phyloP scores from a whole-genome alignment of 1,140 invertebrate genomes.

The Arctopsyche grandis region DNA sequence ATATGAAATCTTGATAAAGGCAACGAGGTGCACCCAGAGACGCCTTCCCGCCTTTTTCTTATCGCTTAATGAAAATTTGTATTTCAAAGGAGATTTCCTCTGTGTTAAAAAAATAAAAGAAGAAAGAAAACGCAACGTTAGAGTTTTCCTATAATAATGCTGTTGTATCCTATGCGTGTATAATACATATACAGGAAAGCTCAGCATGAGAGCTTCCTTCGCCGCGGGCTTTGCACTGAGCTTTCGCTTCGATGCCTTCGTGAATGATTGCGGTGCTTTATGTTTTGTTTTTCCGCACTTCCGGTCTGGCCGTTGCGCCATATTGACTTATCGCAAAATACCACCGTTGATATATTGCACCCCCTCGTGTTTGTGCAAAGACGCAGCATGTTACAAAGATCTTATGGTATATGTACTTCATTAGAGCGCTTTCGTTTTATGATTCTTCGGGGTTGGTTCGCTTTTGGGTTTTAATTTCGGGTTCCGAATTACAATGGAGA shows the following conservation, averaged over 20 bases:
- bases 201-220: constrained; percentile 20
- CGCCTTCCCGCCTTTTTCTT: neutral
- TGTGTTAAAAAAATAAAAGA: neutral
- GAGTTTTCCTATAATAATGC: too few relatives aligned
- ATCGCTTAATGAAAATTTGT: constrained; percentile 30
- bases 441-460: too few relatives aligned
- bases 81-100: neutral
- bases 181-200: neutral
- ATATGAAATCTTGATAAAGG: constrained; percentile 28
- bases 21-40: neutral
- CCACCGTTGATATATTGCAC: constrained; percentile 15
- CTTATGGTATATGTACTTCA: too few relatives aligned
- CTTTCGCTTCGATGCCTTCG: constrained; percentile 36
- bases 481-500: too few relatives aligned
- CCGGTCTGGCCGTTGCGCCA: constrained; percentile 15
- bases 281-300: constrained; percentile 28
- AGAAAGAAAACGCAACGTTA: too few relatives aligned
- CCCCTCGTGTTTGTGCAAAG: neutral
- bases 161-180: too few relatives aligned
- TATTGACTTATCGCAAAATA: constrained; percentile 28
- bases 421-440: too few relatives aligned
- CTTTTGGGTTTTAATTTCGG: too few relatives aligned
- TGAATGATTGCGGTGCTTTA: constrained; percentile 47
- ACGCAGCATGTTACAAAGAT: too few relatives aligned
- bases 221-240: constrained; percentile 3